These are phyloP conservation scores for Hafferia zeledoni DNA, from an alignment of 2,797 vertebrate genomes.

Conservation along the genomic window DNA sequence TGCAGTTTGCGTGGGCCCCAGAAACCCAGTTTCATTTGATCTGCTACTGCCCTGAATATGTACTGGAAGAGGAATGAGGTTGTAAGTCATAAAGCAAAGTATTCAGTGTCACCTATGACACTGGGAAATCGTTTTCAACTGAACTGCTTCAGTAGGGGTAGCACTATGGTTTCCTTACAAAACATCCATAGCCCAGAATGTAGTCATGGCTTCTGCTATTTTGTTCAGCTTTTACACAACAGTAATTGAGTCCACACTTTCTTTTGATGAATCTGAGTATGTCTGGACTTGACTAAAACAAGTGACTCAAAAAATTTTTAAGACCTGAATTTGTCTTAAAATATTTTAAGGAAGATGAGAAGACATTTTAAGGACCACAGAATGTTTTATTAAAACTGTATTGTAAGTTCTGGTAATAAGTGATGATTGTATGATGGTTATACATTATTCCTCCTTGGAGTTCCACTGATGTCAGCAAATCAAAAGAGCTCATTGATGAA, in stretches of 20 bases:
- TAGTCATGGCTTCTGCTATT: background rate
- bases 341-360: background rate
- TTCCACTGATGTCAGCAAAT: conserved; percentile 15
- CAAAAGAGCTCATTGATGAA: background rate
- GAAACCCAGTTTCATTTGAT: conserved; percentile 4
- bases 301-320: background rate
- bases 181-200: background rate
- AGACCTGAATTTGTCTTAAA: background rate
- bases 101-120: background rate
- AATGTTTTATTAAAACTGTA: background rate
- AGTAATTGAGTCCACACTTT: background rate
- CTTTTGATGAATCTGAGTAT: background rate
- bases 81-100: background rate
- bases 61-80: background rate
- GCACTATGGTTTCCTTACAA: background rate
- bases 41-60: background rate
- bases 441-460: background rate
- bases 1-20: background rate
- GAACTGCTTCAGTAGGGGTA: background rate
- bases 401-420: background rate
- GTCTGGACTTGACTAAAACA: background rate
- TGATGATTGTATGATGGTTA: background rate
- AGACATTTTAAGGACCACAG: background rate
- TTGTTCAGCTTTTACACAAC: background rate
- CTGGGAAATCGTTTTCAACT: background rate